Evolutionary conservation across 2,113 vertebrate species (phyloP).

Genomic region (Struthidea cinerea): DNA sequence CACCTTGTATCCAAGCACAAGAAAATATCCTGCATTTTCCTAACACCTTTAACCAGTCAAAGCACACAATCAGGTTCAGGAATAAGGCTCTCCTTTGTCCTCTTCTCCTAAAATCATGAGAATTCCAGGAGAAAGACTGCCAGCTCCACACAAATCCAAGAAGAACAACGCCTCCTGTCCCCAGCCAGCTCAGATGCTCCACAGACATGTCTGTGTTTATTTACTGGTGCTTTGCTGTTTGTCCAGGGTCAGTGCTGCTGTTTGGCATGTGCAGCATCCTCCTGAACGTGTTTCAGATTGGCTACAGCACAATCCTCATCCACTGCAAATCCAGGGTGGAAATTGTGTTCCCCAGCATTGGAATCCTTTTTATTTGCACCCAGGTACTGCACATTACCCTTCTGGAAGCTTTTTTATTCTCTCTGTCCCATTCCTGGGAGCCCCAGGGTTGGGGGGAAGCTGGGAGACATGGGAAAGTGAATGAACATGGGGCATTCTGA

Average conservation of each 20-base stretch:
- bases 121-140: neutral
- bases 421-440: neutral
- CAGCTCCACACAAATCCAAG: neutral
- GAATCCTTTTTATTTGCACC: conserved; percentile 75
- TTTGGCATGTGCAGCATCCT: conserved; percentile 79
- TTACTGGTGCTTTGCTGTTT: neutral
- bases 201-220: neutral
- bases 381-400: conserved; percentile 71
- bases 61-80: neutral
- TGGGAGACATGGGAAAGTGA: neutral
- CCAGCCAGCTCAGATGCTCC: neutral
- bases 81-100: neutral
- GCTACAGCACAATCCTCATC: conserved; percentile 66
- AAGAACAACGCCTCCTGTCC: neutral
- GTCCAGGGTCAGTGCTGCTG: conserved; percentile 82
- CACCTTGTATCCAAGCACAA: neutral
- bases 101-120: neutral
- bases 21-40: neutral
- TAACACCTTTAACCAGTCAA: neutral
- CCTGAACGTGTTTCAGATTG: conserved; percentile 77
- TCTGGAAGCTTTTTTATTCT: neutral
- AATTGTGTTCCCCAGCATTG: conserved; percentile 73
- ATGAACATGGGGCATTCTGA: neutral
- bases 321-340: conserved; percentile 70
- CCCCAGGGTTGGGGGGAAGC: neutral